Base-by-base conservation (phyloP, 2,888 invertebrate genomes). In the Agrypnus murinus region DNA sequence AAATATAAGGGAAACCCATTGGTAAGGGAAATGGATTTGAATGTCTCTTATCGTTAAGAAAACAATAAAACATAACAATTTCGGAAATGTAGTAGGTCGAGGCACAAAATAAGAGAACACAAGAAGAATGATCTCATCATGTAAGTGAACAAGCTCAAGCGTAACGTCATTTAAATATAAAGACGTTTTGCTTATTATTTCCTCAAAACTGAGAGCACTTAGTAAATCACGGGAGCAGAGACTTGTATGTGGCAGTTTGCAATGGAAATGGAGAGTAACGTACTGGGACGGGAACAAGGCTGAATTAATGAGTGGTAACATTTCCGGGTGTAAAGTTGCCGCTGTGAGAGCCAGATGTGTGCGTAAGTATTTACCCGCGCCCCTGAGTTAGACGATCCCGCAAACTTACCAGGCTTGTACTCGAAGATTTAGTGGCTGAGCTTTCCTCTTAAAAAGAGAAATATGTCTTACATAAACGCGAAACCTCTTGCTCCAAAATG, bases 291-390 rank as follows among this genome's bases (percentile, higher is more conserved):
- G 77, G 78, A 80, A 79, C 78, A 78, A 78, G 79, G 77, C 77
- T 80, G 80, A 81, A 81, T 81, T 81, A 81, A 81, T 79, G 79
- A 80, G 79, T 80, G 80, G 80, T 80, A 80, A 81, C 81, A 81
- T 80, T 81, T 81, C 79, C 79, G 78, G 80, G 80, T 80, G 81
- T 78, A 79, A 80, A 81, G 81, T 81, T 80, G 80, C 77, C 75
- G 79, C 77, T 78, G 77, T 79, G 78, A 79, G 76, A 77, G 78
- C 77, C 80, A 80, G 80, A 80, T 79, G 80, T 77, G 80, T 80
- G 78, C 79, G 79, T 79, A 78, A 79, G 76, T 78, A 80, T 80
- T 79, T 80, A 79, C 79, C 75, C 75, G 77, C 73, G 77, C 79
- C 77, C 66, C 74, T 75, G 75, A 77, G 76, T 77, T 77, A 75